Base-by-base conservation (phyloP, 2,113 vertebrate genomes). In the Todiramphus saurophagus region DNA sequence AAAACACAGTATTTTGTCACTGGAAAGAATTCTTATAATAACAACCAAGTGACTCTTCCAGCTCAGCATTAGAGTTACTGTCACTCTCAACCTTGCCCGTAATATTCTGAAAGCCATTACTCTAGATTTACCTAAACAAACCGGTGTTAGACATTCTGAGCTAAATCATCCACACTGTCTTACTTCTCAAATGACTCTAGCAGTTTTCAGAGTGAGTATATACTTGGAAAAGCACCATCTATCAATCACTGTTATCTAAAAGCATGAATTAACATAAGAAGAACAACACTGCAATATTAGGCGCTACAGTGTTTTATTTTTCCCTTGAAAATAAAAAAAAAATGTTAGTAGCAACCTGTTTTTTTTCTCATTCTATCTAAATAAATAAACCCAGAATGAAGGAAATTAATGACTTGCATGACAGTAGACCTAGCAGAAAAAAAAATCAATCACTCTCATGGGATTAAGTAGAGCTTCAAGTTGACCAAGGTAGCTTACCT, bases 401-500 rank as follows among this genome's bases (percentile, higher is more conserved):
- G 37, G 55, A 93, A 83, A 88, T 74, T 83, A 33, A 82, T 69
- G 25, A 89, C 95, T 68, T 95, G 66, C 79, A 74, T 79, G 81
- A 87, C 87, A 87, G 89, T 37, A 17, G 55, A 80, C 56, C 67
- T 72, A 75, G 7, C 1, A 76, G 95, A 96, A 64, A 76, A 95
- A 97, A 92, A 0, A 97, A 95, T 79, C 87, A 94, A 66, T 97
- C 72, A 89, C 58, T 93, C 80, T 68, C 84, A 35, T 0, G 2
- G 67, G 94, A 96, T 96, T 95, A 96, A 96, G 79, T 8, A 89
- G 64, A 84, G 75, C 82, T 97, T 94, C 84, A 60, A 85, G 92
- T 31, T 96, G 96, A 97, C 77, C 74, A 92, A 96, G 83, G 86
- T 89, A 96, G 70, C 92, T 96, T 96, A 94, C 84, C 53, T 97